These are phyloP conservation scores for Pheosia tremula DNA, from an alignment of 2,888 invertebrate genomes.

Conservation along the genomic window DNA sequence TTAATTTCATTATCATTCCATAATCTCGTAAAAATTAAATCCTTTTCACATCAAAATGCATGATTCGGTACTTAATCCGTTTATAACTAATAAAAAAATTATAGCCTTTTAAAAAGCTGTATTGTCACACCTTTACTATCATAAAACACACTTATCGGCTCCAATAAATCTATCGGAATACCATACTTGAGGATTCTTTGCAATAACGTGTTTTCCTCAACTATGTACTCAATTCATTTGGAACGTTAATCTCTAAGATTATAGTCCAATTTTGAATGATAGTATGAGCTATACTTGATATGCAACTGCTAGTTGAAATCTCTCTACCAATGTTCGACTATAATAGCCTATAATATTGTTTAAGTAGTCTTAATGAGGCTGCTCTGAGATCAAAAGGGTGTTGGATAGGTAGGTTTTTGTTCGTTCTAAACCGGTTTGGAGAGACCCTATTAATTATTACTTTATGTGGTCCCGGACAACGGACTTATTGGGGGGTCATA, in stretches of 20 bases:
- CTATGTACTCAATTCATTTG: neutral
- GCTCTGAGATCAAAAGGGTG: conserved; percentile 44
- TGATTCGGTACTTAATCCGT: neutral
- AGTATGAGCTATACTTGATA: neutral
- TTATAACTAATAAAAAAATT: conserved; percentile 5
- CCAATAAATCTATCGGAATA: conserved; percentile 28
- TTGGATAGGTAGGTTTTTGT: conserved; percentile 46
- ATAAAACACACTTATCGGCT: conserved; percentile 35
- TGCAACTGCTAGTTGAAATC: conserved; percentile 21
- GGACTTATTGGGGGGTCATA: too few species aligned
- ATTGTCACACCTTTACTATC: conserved; percentile 14
- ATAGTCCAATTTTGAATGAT: neutral
- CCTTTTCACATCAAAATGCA: neutral
- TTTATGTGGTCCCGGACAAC: conserved; percentile 9
- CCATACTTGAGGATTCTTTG: conserved; percentile 4
- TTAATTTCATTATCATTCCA: too few species aligned
- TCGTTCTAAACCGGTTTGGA: conserved; percentile 45
- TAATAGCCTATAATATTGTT: conserved; percentile 71
- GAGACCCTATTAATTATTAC: conserved; percentile 47
- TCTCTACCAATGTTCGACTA: conserved; percentile 53
- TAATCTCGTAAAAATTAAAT: neutral
- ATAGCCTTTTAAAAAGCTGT: conserved; percentile 8
- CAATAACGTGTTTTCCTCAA: neutral
- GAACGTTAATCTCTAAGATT: neutral
- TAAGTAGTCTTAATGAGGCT: conserved; percentile 71